Evolutionary conservation across 2,888 invertebrate species (phyloP), one percentile per base, ranked within the genome.

Genomic region (Drosophila nr. perissopoda): DNA sequence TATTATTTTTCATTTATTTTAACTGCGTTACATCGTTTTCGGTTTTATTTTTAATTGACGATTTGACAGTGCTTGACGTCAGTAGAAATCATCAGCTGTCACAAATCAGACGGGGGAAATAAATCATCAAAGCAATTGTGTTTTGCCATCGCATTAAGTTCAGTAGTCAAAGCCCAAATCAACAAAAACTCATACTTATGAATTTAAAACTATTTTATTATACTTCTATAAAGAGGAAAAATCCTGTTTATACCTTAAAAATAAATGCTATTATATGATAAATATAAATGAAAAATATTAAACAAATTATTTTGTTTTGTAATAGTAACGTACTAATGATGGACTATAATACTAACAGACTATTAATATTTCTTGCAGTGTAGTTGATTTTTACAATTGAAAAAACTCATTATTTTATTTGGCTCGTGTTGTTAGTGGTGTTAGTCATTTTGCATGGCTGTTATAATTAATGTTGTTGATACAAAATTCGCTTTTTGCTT

Each of bases 391-490:
- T 67, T 76, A 49, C 65, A 48, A 73, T 83, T 67, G 72, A 42
- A 76, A 78, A 82, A 81, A 87, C 83, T 80, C 85, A 84, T 76
- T 87, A 78, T 84, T 87, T 78, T 66, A 42, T 51, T 60, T 72
- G 66, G 65, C 63, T 80, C 69, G 68, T 80, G 71, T 78, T 52
- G 36, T 34, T 45, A 25, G 67, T 66, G 69, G 53, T 78, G 73
- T 34, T 77, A 61, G 29, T 53, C 52, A 65, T 56, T 68, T 63
- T 76, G 82, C 77, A 64, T 80, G 73, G 75, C 86, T 85, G 75
- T 76, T 89, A 88, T 89, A 89, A 89, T 89, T 89, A 87, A 87
- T 89, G 89, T 87, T 89, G 87, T 74, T 85, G 85, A 85, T 87
- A 83, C 73, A 70, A 69, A 70, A 87, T 76, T 79, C 76, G 72